Evolutionary conservation across 2,113 vertebrate genomes (phyloP).

Genomic region (Zosterops lateralis): DNA sequence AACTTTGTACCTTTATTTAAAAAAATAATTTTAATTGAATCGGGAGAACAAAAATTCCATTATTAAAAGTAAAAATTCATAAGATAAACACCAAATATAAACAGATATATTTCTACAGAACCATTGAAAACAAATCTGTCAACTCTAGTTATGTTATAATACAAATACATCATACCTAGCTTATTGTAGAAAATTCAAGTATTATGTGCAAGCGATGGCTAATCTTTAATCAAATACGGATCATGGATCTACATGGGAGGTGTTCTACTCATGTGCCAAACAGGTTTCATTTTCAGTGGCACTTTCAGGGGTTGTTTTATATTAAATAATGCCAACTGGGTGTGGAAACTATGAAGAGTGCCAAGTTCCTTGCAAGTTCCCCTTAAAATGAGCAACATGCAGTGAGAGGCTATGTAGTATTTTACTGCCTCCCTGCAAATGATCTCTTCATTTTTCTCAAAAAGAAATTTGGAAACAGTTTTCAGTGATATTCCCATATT

Average conservation of each 20-base stretch:
- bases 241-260: not conserved
- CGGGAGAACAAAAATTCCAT: not conserved
- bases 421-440: conserved; percentile 18
- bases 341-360: not conserved
- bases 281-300: not conserved
- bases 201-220: not conserved
- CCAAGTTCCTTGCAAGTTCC: not conserved
- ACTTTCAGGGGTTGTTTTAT: not conserved
- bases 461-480: not conserved
- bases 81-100: not conserved
- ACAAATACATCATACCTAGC: not conserved
- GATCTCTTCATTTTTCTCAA: not conserved
- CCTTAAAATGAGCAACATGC: conserved; percentile 24
- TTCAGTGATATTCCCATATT: not conserved
- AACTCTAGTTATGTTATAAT: not conserved
- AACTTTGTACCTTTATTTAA: not conserved
- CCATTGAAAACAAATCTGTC: not conserved
- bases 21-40: not conserved
- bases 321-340: not conserved
- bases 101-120: not conserved
- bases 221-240: not conserved
- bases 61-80: not conserved
- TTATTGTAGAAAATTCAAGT: not conserved
- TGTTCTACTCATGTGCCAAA: not conserved
- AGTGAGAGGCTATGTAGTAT: not conserved